Evolutionary conservation across 2,797 vertebrate species (phyloP).

Genomic region (Bryconaethiops microstoma): DNA sequence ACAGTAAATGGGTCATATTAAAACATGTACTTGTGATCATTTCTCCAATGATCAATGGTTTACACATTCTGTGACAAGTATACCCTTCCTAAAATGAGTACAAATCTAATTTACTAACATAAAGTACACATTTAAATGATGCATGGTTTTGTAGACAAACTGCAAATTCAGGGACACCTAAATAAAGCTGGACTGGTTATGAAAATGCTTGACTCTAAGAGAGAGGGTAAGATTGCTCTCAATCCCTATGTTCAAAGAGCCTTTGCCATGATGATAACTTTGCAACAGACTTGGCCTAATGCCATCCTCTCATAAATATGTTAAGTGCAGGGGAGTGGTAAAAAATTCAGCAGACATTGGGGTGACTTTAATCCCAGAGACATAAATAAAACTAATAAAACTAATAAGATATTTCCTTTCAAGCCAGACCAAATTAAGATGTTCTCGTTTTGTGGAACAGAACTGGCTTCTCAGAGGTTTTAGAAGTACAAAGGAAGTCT

Average conservation of each 20-base stretch:
- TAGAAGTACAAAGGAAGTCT: constrained; percentile 45
- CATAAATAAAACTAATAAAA: constrained; percentile 63
- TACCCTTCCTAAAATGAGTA: neutral
- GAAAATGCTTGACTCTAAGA: constrained; percentile 8
- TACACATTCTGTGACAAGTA: neutral
- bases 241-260: constrained; percentile 41
- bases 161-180: neutral
- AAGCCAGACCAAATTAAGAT: constrained; percentile 58
- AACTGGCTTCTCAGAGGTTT: constrained; percentile 48
- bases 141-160: neutral
- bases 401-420: constrained; percentile 58
- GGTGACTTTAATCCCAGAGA: constrained; percentile 58
- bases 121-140: neutral
- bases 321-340: constrained; percentile 53
- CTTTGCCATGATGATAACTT: constrained; percentile 51
- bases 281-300: constrained; percentile 49
- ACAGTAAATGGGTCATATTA: neutral
- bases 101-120: neutral
- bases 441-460: constrained; percentile 51
- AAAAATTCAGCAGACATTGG: constrained; percentile 51
- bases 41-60: neutral
- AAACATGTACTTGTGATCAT: neutral
- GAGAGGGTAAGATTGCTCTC: constrained; percentile 17
- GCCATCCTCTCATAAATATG: constrained; percentile 72
- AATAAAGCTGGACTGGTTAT: neutral